Conservation (phyloP, 2,797 vertebrate genomes). For the Heteromormyrus szaboi region DNA sequence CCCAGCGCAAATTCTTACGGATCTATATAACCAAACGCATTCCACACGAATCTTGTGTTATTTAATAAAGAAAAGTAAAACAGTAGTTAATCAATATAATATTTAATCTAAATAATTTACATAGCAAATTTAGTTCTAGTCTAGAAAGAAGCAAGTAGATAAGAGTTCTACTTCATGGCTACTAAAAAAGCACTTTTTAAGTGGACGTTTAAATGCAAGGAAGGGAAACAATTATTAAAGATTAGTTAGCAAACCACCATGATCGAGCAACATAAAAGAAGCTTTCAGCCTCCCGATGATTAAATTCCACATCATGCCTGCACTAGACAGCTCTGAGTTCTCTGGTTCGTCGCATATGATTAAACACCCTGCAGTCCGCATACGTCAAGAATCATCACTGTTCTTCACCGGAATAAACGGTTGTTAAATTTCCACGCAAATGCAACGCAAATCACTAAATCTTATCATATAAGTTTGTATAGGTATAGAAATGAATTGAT, state of each 20-base stretch:
- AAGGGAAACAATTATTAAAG: background rate
- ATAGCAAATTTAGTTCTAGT: background rate
- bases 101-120: background rate
- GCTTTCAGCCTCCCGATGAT: background rate
- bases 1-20: background rate
- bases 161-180: background rate
- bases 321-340: background rate
- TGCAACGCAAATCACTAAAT: background rate
- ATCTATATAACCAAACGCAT: background rate
- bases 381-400: background rate
- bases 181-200: background rate
- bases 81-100: background rate
- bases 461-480: background rate
- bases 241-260: background rate
- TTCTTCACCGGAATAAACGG: background rate
- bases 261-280: background rate
- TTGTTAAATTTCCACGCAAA: background rate
- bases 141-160: background rate
- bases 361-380: background rate
- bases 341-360: background rate
- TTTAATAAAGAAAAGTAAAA: background rate
- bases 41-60: background rate
- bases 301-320: background rate
- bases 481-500: background rate
- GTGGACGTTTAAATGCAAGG: background rate